These are phyloP conservation scores for Lytechinus pictus DNA, from an alignment of 35 echinoderm and acorn worm species.

Conservation along the genomic window DNA sequence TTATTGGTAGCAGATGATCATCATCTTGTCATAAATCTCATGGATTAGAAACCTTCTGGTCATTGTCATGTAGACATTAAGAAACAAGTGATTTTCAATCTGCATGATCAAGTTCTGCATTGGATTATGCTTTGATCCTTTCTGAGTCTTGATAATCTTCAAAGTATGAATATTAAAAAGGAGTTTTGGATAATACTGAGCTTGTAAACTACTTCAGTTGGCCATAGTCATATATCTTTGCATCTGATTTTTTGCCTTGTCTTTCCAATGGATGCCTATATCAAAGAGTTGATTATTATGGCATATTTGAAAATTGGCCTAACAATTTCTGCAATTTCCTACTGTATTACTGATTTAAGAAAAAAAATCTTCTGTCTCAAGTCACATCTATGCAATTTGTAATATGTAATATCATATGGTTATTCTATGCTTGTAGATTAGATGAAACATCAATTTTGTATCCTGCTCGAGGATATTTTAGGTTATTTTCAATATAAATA, in stretches of 20 bases:
- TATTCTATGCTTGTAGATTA: too few species aligned
- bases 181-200: neutral
- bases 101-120: neutral
- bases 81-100: neutral
- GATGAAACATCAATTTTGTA: too few species aligned
- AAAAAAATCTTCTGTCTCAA: too few species aligned
- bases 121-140: neutral
- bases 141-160: too few species aligned
- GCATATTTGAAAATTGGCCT: too few species aligned
- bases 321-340: too few species aligned
- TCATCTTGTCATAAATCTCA: neutral
- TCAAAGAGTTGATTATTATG: too few species aligned
- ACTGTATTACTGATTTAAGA: too few species aligned
- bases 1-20: neutral
- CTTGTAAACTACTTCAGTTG: neutral
- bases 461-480: too few species aligned
- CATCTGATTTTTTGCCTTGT: neutral
- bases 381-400: too few species aligned
- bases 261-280: too few species aligned
- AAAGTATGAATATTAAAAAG: neutral
- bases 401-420: too few species aligned
- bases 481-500: neutral
- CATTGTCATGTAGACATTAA: neutral
- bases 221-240: neutral
- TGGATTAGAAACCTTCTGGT: neutral